phyloP scores from a whole-genome alignment of 2,888 invertebrate genomes.

The Candidula unifasciata region DNA sequence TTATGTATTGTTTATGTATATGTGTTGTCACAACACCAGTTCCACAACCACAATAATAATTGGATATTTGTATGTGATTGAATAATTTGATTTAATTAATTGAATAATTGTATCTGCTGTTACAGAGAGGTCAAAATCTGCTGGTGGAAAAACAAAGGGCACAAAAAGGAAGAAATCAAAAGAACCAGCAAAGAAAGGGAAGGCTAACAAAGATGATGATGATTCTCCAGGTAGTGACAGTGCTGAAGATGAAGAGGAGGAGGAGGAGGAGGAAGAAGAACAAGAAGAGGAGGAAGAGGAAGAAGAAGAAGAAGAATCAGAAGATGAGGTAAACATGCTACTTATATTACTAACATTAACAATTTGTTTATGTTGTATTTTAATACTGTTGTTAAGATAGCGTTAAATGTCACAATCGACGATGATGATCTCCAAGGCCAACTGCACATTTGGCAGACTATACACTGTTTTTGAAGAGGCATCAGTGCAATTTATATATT shows the following conservation, averaged over 20 bases:
- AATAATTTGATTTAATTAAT: neutral
- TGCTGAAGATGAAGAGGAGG: conserved; percentile 60
- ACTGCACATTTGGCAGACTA: too few relatives aligned
- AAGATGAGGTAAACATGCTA: conserved; percentile 51
- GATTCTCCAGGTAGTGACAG: conserved; percentile 60
- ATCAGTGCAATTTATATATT: too few relatives aligned
- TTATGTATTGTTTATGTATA: neutral
- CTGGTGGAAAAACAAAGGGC: conserved; percentile 56
- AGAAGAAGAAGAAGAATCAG: conserved; percentile 55
- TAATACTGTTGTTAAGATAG: too few relatives aligned
- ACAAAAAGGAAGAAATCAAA: conserved; percentile 61
- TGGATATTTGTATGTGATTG: too few relatives aligned
- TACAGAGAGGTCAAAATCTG: conserved; percentile 37
- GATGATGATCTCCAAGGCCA: too few relatives aligned
- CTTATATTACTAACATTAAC: too few relatives aligned
- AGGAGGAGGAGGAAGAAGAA: conserved; percentile 58
- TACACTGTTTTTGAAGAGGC: too few relatives aligned
- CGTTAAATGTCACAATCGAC: too few relatives aligned
- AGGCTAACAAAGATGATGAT: conserved; percentile 59
- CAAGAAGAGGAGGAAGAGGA: conserved; percentile 60
- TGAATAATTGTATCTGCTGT: neutral
- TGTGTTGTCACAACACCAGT: too few relatives aligned
- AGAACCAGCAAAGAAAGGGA: conserved; percentile 59
- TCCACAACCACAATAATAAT: too few relatives aligned
- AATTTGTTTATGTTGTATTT: too few relatives aligned